These are phyloP conservation scores for Hylyphantes graminicola DNA, from an alignment of 1,140 invertebrate genomes.

Conservation along the genomic window DNA sequence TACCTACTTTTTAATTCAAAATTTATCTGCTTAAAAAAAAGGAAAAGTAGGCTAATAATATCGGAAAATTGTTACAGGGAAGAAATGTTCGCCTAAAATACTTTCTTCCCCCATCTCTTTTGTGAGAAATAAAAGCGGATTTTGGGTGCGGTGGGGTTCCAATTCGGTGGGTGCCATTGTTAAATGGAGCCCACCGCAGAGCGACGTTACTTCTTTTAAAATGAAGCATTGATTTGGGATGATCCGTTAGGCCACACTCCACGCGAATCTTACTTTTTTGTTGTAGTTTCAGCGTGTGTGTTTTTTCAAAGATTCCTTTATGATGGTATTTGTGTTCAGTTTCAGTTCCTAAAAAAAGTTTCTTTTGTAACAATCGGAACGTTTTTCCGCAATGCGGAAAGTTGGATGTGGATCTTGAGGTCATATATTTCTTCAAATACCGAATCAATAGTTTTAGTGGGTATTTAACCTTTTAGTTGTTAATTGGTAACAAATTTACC, in stretches of 20 bases:
- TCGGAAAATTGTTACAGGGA: too few species aligned
- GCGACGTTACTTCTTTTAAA: constrained; percentile 26
- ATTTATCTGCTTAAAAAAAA: too few species aligned
- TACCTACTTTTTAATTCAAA: too few species aligned
- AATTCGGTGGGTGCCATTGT: constrained; percentile 42
- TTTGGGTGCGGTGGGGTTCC: constrained; percentile 37
- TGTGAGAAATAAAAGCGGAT: constrained; percentile 40
- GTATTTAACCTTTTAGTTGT: too few species aligned
- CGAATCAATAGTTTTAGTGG: too few species aligned
- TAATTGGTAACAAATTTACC: too few species aligned
- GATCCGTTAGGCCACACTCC: constrained; percentile 37
- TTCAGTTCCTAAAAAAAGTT: constrained; percentile 13
- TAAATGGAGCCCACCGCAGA: constrained; percentile 42
- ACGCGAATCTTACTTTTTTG: not conserved
- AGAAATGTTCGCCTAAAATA: too few species aligned
- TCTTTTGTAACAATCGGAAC: constrained; percentile 22
- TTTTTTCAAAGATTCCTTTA: constrained; percentile 26
- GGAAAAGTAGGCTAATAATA: too few species aligned
- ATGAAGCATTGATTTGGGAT: constrained; percentile 48
- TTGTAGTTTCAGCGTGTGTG: not conserved
- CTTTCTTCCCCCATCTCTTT: too few species aligned
- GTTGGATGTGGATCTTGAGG: too few species aligned
- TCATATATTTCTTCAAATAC: too few species aligned
- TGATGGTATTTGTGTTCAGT: constrained; percentile 45
- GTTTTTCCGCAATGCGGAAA: constrained; percentile 28